Evolutionary conservation across 2,113 vertebrate genomes (phyloP).

Genomic region (Anhinga anhinga): DNA sequence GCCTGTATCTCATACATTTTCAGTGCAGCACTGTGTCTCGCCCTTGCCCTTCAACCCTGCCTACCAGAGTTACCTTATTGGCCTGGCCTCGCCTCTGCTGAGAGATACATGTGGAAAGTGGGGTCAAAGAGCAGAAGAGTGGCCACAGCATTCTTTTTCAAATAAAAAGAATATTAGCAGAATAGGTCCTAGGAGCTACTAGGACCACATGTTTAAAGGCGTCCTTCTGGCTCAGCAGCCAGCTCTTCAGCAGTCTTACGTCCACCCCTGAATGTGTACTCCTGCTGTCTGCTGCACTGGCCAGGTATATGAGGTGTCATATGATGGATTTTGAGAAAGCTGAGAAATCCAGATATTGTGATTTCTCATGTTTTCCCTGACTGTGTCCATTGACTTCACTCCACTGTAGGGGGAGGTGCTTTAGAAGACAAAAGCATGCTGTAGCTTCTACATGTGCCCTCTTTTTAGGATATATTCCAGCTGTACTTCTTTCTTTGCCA

Average conservation of each 20-base stretch:
- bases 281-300: background rate
- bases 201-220: background rate
- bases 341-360: background rate
- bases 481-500: background rate
- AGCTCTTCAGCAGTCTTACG: background rate
- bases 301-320: background rate
- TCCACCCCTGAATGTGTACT: background rate
- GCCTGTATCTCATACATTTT: background rate
- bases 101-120: background rate
- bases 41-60: background rate
- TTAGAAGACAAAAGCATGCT: background rate
- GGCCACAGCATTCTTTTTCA: background rate
- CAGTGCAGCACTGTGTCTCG: background rate
- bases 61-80: background rate
- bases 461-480: background rate
- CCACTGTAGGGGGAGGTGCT: rapidly evolving
- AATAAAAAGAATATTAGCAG: background rate
- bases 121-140: background rate
- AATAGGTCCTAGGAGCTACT: background rate
- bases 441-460: background rate
- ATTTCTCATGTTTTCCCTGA: background rate
- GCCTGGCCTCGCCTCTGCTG: background rate
- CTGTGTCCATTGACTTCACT: background rate
- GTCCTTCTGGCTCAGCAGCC: background rate
- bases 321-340: background rate